Evolutionary conservation across 2,113 vertebrate species (phyloP).

Genomic region (Hydrolagus affinis): DNA sequence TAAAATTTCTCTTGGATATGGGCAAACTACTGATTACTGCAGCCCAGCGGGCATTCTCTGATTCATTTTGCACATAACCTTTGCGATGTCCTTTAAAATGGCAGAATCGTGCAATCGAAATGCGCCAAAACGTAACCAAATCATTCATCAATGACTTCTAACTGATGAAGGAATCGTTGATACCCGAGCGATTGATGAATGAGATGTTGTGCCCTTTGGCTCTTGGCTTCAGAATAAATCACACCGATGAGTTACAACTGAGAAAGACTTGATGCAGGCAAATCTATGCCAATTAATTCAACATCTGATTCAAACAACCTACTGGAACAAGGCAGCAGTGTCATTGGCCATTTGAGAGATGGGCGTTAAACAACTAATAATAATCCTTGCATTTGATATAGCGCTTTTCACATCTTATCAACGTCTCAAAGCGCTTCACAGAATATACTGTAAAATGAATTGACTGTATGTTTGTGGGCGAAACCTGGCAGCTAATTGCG

Average conservation of each 20-base stretch:
- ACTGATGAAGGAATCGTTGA: not conserved
- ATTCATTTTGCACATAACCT: not conserved
- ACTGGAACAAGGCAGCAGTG: not conserved
- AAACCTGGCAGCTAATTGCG: no score
- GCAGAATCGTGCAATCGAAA: not conserved
- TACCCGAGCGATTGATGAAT: not conserved
- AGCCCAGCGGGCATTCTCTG: no score
- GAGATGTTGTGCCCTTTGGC: not conserved
- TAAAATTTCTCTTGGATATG: no score
- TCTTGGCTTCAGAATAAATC: not conserved
- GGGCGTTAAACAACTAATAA: not conserved
- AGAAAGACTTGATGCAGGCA: conserved; percentile 2
- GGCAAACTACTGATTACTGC: no score
- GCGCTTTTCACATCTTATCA: no score
- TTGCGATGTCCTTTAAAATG: not conserved
- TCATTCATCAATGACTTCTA: not conserved
- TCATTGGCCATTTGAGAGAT: not conserved
- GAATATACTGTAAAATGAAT: no score
- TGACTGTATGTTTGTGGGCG: no score
- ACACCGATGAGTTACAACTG: not conserved
- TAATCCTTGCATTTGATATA: no score
- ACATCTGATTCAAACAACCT: not conserved
- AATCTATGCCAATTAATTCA: conserved; percentile 1
- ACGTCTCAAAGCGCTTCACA: no score
- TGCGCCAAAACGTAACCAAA: not conserved